Base-by-base conservation (phyloP, 2,797 vertebrate genomes). In the Trachurus trachurus region DNA sequence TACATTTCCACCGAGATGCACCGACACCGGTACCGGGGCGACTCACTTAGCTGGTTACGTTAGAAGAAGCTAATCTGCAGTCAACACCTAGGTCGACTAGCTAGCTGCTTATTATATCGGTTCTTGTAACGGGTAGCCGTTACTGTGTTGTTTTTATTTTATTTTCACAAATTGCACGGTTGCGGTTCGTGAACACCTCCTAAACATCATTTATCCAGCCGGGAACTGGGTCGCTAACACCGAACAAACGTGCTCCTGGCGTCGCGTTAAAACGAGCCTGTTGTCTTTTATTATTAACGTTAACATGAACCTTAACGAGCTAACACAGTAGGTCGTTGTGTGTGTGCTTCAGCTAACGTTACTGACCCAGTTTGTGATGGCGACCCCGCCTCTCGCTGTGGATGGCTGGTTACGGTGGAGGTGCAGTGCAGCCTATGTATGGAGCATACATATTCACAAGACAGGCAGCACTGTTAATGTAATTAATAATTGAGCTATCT, bases 281-380 rank as follows among this genome's bases (percentile, higher is more conserved):
- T 10, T 11, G 2, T 42, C 21, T 37, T 21, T 11, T 37, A 3
- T 12, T 13, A 12, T 26, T 26, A 26, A 13, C 50, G 6, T 26
- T 26, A 26, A 13, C 50, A 11, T 13, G 31, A 49, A 74, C 42
- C 70, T 29, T 8, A 6, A 6, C 26, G 9, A 17, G 50, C 22
- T 52, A 70, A 26, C 26, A 26, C 26, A 26, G 40, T 59, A 10
- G 31, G 31, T 39, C 4, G 29, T n/a, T 15, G n/a, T n/a, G n/a
- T 26, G 26, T 40, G 69, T 39, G 49, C 71, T 10, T 26, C 26
- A 26, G 26, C 26, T n/a, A n/a, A n/a, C n/a, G n/a, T n/a, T n/a
- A 31, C 59, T 82, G 78, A 74, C 81, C 75, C 73, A 66, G 44
- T 73, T 78, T 17, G 9, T 11, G 49, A 42, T 2, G 42, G 40